phyloP scores from a whole-genome alignment of 2,797 vertebrate species.

The Catostomus latipinnis region DNA sequence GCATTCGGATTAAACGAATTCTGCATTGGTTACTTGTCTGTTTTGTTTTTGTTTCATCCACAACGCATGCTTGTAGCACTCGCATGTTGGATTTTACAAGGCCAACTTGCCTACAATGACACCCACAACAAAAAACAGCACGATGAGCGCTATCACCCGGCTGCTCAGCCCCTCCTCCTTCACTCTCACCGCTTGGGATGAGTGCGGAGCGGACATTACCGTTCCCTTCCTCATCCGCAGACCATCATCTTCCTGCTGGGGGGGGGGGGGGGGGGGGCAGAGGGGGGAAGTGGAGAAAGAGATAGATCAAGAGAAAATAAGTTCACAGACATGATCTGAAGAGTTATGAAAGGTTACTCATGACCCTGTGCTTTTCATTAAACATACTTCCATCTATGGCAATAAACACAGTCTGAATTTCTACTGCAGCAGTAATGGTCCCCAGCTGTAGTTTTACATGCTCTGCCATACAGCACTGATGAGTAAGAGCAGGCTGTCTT shows the following conservation, averaged over 20 bases:
- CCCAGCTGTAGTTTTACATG: constrained; percentile 16
- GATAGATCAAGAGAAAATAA: constrained; percentile 2
- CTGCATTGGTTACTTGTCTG: constrained; percentile 68
- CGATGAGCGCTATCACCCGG: constrained; percentile 87
- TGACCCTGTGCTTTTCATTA: constrained; percentile 8
- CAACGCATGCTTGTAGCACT: constrained; percentile 79
- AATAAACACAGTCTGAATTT: constrained; percentile 9
- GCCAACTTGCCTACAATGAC: constrained; percentile 95
- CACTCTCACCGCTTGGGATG: constrained; percentile 73
- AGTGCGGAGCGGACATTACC: constrained; percentile 82
- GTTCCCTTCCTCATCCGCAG: constrained; percentile 92
- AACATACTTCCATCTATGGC: constrained; percentile 15
- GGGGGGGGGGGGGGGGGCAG: neutral
- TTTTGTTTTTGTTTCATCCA: constrained; percentile 76
- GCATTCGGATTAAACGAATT: constrained; percentile 82
- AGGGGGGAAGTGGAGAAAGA: neutral
- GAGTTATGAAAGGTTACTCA: constrained; percentile 24
- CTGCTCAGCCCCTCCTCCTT: constrained; percentile 91
- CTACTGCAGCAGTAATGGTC: constrained; percentile 3
- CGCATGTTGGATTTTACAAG: constrained; percentile 88
- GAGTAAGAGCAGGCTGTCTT: constrained; percentile 1
- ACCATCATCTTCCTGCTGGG: constrained; percentile 89
- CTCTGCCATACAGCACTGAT: neutral
- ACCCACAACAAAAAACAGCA: constrained; percentile 95
- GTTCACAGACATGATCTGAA: constrained; percentile 21